Percentiles rank a stretch among this genome's conserved stretches.
These are phyloP conservation scores for Ladona fulva DNA, from an alignment of 1,140 invertebrate genomes.

Conservation along the genomic window DNA sequence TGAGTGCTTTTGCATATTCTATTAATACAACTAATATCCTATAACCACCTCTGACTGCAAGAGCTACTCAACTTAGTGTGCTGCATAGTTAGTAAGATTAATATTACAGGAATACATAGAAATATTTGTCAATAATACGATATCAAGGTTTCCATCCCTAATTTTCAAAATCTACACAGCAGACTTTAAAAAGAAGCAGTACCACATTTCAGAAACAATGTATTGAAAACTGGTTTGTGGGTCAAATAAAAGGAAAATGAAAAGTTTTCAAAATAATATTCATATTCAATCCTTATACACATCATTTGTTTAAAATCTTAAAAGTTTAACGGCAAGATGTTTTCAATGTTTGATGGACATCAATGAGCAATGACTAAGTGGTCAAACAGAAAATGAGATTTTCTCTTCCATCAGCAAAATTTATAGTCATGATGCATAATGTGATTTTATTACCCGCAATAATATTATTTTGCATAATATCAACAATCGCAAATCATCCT, in stretches of 20 bases:
- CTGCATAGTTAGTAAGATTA: background rate
- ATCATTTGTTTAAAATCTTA: no score
- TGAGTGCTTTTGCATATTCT: background rate
- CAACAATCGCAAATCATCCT: constrained; percentile 1
- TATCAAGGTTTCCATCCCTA: background rate
- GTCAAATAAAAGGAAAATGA: background rate
- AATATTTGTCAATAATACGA: background rate
- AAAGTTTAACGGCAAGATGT: no score
- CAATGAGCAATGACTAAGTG: no score
- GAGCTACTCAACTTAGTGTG: background rate
- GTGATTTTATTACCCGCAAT: background rate
- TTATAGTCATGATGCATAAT: background rate
- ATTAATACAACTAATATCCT: background rate
- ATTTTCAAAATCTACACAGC: background rate
- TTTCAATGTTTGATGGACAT: no score
- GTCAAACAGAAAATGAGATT: no score
- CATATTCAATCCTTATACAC: no score
- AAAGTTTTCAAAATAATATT: no score
- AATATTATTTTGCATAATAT: background rate
- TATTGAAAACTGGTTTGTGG: background rate
- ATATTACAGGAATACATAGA: background rate
- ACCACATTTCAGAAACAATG: background rate
- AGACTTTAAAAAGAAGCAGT: background rate
- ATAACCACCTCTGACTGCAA: background rate
- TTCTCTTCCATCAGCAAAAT: background rate